Evolutionary conservation across 1,140 invertebrate species (phyloP), one percentile per base, ranked within the genome.

Genomic region (Aricia agestis): DNA sequence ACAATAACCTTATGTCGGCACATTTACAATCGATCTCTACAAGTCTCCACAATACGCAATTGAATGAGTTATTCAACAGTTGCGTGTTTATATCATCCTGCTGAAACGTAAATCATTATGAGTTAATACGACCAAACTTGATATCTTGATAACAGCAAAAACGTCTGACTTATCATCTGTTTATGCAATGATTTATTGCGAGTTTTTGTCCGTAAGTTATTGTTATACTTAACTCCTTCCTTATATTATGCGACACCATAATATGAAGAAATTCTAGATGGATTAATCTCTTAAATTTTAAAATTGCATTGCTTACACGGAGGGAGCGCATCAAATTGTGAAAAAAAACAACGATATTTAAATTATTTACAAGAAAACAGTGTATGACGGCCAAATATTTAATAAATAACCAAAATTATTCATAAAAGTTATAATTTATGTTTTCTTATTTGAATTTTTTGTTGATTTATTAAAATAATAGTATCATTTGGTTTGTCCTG

Each of bases 41-140:
- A 73, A 68, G 66, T 72, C 70, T 72, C 70, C 61, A 74, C 73
- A 71, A 73, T 72, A 77, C 74, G 71, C 73, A 73, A 70, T 77
- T 69, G n/a, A 63, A 41, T 61, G 41, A 25, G 59, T 63, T 63
- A 63, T 63, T 63, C 59, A 63, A 63, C 18, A 19, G 19, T 19
- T 52, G 59, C 59, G 59, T 63, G 59, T 17, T 63, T 63, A 63
- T 63, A 19, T 63, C 59, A 63, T 19, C 18, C 59, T 19, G 59
- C 59, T 63, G 10, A 10, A 63, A 18, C 59, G 59, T 63, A 63
- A 63, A 63, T 63, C 59, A 63, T 63, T 63, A 63, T 25, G 18
- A 19, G 17, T 25, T 63, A 25, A 63, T 63, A 11, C 17, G 19
- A 63, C 18, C 59, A 63, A 19, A 19, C 17, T 19, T 19, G 59